Percentiles rank a stretch among this genome's conserved stretches.
Conservation (phyloP, 2,113 vertebrate genomes). For the Gracilinanus agilis region DNA sequence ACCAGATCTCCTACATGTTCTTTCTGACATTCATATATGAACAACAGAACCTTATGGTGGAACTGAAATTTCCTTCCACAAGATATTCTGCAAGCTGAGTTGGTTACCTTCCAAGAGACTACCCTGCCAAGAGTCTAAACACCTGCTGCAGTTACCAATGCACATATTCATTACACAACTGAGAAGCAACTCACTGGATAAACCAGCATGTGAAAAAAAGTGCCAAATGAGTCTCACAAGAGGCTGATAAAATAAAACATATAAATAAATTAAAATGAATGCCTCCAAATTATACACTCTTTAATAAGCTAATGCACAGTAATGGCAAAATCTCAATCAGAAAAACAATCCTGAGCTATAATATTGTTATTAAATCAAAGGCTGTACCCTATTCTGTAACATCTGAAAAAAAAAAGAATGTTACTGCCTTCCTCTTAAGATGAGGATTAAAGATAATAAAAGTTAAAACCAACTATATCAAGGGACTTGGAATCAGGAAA, state of each 20-base stretch:
- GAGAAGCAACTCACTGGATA: conserved; percentile 47
- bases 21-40: conserved; percentile 11
- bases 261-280: conserved; percentile 58
- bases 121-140: conserved; percentile 62
- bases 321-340: neutral
- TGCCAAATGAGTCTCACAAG: conserved; percentile 49
- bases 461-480: neutral
- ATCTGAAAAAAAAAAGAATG: neutral
- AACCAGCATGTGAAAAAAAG: conserved; percentile 53
- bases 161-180: conserved; percentile 43
- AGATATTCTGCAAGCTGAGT: conserved; percentile 46
- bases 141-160: conserved; percentile 66
- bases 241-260: conserved; percentile 69
- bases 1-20: conserved; percentile 23
- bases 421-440: neutral
- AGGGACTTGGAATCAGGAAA: neutral
- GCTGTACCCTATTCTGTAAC: neutral
- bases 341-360: neutral
- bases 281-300: conserved; percentile 65
- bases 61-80: conserved; percentile 52
- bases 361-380: conserved; percentile 1
- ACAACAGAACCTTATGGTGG: neutral
- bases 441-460: conserved; percentile 26
- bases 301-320: neutral
- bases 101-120: conserved; percentile 65